A percentile compares a stretch with the other conserved stretches of the same genome.
Evolutionary conservation across 1,140 invertebrate genomes (phyloP).

Genomic region (Bombus fervidus): DNA sequence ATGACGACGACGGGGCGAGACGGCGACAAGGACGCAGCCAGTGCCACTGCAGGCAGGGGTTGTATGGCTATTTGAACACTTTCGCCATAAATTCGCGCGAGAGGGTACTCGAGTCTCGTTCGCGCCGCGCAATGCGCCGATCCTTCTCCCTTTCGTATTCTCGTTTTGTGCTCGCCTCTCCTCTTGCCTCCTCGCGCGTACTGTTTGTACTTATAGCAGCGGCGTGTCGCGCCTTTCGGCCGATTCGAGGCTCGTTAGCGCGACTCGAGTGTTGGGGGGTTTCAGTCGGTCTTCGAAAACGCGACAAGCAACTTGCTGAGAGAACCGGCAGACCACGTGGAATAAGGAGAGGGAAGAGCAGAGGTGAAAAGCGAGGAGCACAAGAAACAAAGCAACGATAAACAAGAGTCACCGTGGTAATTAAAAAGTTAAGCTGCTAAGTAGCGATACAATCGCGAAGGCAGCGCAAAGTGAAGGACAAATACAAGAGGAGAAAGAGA

Average conservation of each 20-base stretch:
- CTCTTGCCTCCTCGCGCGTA: background rate
- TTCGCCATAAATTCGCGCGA: constrained; percentile 66
- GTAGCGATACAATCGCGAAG: constrained; percentile 49
- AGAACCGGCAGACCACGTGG: background rate
- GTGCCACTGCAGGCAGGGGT: constrained; percentile 3
- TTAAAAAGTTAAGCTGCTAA: constrained; percentile 79
- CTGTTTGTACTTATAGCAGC: constrained; percentile 9
- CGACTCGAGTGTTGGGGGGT: constrained; percentile 3
- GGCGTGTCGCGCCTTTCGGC: constrained; percentile 39
- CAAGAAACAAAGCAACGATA: constrained; percentile 65
- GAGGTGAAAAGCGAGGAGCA: background rate
- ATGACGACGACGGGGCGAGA: constrained; percentile 4
- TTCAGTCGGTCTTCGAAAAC: constrained; percentile 27
- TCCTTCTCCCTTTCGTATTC: constrained; percentile 33
- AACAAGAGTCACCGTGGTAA: constrained; percentile 76
- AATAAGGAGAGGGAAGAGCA: background rate
- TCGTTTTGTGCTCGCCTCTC: constrained; percentile 11
- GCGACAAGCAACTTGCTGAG: background rate
- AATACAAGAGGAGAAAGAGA: background rate
- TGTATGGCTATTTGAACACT: constrained; percentile 71
- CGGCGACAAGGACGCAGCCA: constrained; percentile 13
- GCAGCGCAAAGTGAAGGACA: constrained; percentile 32
- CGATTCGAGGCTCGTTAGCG: constrained; percentile 64
- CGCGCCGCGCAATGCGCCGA: constrained; percentile 50
- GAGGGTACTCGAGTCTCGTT: constrained; percentile 59